Conservation (phyloP, 2,888 invertebrate species). For the Hypomecis punctinalis region DNA sequence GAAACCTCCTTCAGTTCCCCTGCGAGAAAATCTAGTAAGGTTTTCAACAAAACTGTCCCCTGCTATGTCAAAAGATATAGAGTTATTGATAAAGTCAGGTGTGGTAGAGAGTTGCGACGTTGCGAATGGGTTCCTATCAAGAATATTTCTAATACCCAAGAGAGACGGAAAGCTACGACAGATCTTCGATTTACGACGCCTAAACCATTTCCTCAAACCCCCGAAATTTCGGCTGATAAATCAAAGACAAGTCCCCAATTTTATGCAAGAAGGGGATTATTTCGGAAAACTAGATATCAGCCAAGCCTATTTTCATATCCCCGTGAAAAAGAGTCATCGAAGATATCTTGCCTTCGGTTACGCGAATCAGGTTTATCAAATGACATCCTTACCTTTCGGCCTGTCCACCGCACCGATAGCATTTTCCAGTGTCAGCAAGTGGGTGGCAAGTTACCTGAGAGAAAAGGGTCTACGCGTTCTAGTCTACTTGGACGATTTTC, state of each 20-base stretch:
- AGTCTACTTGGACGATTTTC: slow-evolving; percentile 29
- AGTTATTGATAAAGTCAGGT: slow-evolving; percentile 6
- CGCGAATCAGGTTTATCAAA: slow-evolving; percentile 24
- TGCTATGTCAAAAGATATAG: slow-evolving; percentile 20
- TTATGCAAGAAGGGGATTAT: slow-evolving; percentile 30
- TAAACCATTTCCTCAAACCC: slow-evolving; percentile 31
- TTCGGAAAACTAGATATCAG: slow-evolving; percentile 38
- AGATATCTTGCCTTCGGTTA: slow-evolving; percentile 34
- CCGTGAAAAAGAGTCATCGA: slow-evolving; percentile 31
- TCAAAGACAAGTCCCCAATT: slow-evolving; percentile 31
- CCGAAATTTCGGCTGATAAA: slow-evolving; percentile 37
- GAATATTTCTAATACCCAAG: slow-evolving; percentile 18
- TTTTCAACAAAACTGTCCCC: slow-evolving; percentile 24
- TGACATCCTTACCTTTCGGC: slow-evolving; percentile 43
- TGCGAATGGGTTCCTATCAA: slow-evolving; percentile 14
- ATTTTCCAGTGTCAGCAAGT: slow-evolving; percentile 41
- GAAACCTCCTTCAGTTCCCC: slow-evolving; percentile 31
- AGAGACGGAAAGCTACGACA: slow-evolving; percentile 33
- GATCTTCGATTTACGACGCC: slow-evolving; percentile 35
- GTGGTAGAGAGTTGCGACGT: slow-evolving; percentile 22
- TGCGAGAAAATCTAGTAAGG: slow-evolving; percentile 3
- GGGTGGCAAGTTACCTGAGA: slow-evolving; percentile 32
- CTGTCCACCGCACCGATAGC: slow-evolving; percentile 38
- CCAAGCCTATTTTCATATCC: slow-evolving; percentile 39
- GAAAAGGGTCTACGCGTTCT: slow-evolving; percentile 23